A percentile compares a stretch with the other conserved stretches of the same genome.
Conservation (phyloP, 2,113 vertebrate genomes). For the Hemichromis elongatus region DNA sequence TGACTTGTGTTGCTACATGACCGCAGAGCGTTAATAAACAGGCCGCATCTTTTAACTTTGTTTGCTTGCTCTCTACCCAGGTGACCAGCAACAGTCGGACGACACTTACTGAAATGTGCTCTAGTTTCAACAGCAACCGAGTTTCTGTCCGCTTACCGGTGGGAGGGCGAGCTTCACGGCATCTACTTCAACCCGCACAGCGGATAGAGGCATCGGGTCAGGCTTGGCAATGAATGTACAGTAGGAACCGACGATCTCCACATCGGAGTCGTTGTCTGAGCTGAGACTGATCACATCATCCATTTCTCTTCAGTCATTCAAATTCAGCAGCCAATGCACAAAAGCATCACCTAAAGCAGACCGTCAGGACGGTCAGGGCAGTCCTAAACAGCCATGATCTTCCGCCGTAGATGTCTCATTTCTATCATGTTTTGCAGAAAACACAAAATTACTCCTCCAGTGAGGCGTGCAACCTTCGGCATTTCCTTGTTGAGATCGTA, state of each 20-base stretch:
- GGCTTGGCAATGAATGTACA: neutral
- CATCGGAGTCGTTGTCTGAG: constrained; percentile 51
- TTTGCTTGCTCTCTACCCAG: neutral
- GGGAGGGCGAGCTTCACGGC: neutral
- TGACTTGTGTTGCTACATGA: neutral
- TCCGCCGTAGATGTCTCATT: neutral
- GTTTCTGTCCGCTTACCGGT: constrained; percentile 2
- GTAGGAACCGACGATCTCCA: constrained; percentile 33
- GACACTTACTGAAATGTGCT: neutral
- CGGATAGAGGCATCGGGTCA: neutral
- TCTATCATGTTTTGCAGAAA: neutral
- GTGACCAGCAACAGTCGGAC: neutral
- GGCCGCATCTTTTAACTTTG: neutral
- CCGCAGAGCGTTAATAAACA: neutral
- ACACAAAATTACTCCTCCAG: no score
- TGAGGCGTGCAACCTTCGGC: neutral
- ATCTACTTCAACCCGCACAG: neutral
- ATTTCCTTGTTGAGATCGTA: neutral
- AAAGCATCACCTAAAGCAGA: neutral
- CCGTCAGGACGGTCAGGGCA: neutral
- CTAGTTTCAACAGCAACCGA: neutral
- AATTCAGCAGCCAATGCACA: neutral
- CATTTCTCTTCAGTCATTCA: neutral
- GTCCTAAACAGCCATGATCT: neutral
- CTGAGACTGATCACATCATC: constrained; percentile 36